These are phyloP conservation scores for Apogon talboti DNA, from an alignment of 2,797 vertebrate genomes.

Conservation along the genomic window DNA sequence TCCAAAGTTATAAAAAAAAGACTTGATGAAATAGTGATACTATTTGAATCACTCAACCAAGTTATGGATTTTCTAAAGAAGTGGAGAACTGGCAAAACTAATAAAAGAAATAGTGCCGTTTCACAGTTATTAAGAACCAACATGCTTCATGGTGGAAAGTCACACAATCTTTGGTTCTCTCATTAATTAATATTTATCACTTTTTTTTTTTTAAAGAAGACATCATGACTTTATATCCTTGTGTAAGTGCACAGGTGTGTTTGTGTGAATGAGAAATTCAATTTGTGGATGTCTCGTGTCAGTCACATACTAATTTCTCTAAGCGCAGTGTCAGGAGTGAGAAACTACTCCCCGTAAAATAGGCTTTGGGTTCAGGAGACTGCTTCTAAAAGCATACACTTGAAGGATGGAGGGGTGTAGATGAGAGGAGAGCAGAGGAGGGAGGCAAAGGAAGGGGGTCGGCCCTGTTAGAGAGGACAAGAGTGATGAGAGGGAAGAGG, in stretches of 20 bases:
- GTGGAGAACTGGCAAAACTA: conserved; percentile 21
- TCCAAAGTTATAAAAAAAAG: conserved; percentile 20
- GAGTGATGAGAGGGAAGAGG: conserved; percentile 17
- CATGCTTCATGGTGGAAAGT: conserved; percentile 35
- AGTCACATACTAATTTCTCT: conserved; percentile 76
- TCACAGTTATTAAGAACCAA: conserved; percentile 31
- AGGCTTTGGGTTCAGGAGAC: conserved; percentile 71
- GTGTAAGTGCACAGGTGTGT: conserved; percentile 34
- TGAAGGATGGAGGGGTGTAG: conserved; percentile 43
- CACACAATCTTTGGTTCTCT: conserved; percentile 37
- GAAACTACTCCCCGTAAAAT: conserved; percentile 78
- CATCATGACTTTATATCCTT: conserved; percentile 25
- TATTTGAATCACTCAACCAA: conserved; percentile 3
- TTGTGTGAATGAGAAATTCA: conserved; percentile 64
- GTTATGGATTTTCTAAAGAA: conserved; percentile 17
- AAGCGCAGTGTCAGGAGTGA: conserved; percentile 62
- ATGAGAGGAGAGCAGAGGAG: conserved; percentile 30
- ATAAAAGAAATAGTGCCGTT: conserved; percentile 10
- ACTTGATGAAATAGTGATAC: conserved; percentile 12
- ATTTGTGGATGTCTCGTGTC: conserved; percentile 71
- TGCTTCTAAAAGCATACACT: conserved; percentile 59
- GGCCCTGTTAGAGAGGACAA: conserved; percentile 48
- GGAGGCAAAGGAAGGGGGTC: conserved; percentile 14
- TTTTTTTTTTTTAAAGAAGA: conserved; percentile 25
- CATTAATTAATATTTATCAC: conserved; percentile 40